Evolutionary conservation across 2,113 vertebrate species (phyloP), one percentile per base, ranked within the genome.

Genomic region (Trichomycterus rosablanca): DNA sequence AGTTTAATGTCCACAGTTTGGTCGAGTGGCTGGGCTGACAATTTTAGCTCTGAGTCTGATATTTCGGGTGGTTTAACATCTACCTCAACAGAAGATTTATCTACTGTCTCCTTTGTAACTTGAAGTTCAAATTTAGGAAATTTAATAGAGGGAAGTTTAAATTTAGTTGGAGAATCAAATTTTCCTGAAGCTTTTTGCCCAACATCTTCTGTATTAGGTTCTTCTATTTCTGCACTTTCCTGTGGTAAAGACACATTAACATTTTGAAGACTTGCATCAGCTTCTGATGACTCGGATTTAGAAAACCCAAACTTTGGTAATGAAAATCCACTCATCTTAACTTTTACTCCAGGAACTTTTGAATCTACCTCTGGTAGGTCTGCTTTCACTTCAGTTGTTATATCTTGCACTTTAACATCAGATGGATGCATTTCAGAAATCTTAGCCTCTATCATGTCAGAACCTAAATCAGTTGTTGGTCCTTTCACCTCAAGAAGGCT

Each of bases 111-210:
- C 16, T 66, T 71, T 43, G 43, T 5, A 59, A 28, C 2, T 24
- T 23, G 42, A 0, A 30, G 1, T 16, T 78, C 75, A 69, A 84
- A 64, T 67, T 71, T 76, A 0, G 78, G 77, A 1, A 82, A 7
- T 23, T 70, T 77, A 1, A 83, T 71, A 54, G 66, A 57, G 1
- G 78, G 81, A 24, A 83, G 48, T 53, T 69, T 76, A 68, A 49
- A 80, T 54, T 22, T 64, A 63, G 16, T 67, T n/a, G 44, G 68
- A 56, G 53, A 56, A 24, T 35, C 22, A 56, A 40, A 40, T 9
- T 40, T 56, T 56, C 34, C 24, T n/a, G 8, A 5, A 1, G 3
- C 22, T 24, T 40, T 40, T 19, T 52, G 11, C 5, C 26, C 24
- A 20, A 15, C 24, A 15, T 52, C 59, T 37, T 35, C 44, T 11